Evolutionary conservation across 2,888 invertebrate species (phyloP), one percentile per base, ranked within the genome.

Genomic region (Philereme vetulata): DNA sequence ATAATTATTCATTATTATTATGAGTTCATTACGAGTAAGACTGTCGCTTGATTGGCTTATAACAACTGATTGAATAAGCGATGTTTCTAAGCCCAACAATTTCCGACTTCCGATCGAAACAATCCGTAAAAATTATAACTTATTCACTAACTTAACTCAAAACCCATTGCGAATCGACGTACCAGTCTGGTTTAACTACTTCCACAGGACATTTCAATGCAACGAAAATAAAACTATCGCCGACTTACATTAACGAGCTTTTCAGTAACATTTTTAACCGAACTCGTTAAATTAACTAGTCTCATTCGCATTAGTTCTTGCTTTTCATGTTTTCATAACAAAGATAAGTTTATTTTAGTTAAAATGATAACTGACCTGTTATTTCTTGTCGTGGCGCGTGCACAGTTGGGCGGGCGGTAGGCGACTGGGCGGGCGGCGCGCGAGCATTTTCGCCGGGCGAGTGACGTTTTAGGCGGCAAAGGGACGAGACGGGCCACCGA

Each of bases 401-500:
- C 81, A 82, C 78, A 71, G 81, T 68, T 68, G 80, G 90, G 91
- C 91, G 91, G 90, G 86, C 88, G 85, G 88, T 79, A 76, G 84
- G 72, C 76, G 87, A 90, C 90, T 90, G 90, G 90, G 90, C 90
- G 90, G 90, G 86, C 87, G 83, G 85, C 79, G 81, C 73, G 68
- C 71, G 80, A 80, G 80, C 83, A 73, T 11, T 9, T 4, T 38
- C 10, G 48, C 34, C 11, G 34, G 38, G 43, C 34, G 34, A 43
- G 35, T 49, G 49, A 44, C 32, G 44, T 52, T 38, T 21, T 42
- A 42, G 21, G 62, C 76, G 77, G 34, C 44, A 75, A 21, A 75
- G 77, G 66, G 42, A 46, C 60, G 67, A 60, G 44, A 65, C 56
- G 62, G 7, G 42, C 38, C 44, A 43, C 11, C 49, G 48, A 49